Evolutionary conservation across 2,888 invertebrate species (phyloP), one percentile per base, ranked within the genome.

Genomic region (Tipula vernalis): DNA sequence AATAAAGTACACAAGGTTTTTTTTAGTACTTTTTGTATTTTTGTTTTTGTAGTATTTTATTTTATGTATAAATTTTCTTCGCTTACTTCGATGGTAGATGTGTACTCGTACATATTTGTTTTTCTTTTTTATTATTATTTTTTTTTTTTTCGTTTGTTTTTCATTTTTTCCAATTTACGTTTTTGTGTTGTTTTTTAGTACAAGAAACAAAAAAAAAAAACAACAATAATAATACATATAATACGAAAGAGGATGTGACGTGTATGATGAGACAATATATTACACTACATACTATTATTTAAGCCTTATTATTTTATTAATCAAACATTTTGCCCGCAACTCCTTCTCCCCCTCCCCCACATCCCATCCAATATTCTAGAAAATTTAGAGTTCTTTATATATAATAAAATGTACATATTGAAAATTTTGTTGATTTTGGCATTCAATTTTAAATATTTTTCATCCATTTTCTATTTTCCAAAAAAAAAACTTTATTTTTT

Each of bases 1-100:
- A 84, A 84, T 39, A 84, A 84, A 39, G 84, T 84, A 84, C 84
- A 84, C 84, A 84, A 84, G 39, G 84, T 84, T 84, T 84, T 71
- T n/a, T 84, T 84, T 71, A 71, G 71, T 71, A 71, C 71, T 71
- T 71, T 71, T 71, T 71, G n/a, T n/a, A n/a, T n/a, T 47, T 57
- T 71, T 71, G 28, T n/a, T n/a, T n/a, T n/a, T 71, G 71, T 71
- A 71, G 71, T 71, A 71, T 71, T 71, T 71, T 71, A 71, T 71
- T 71, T 71, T 71, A 71, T 71, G 71, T 71, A 71, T 28, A 57
- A 57, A 71, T 71, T 71, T 71, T 71, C 71, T 71, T 71, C 71
- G 71, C 71, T 71, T 71, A 71, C 71, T 71, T 28, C 28, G 71
- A 71, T 71, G 28, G 71, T 51, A 71, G 71, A 71, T 71, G 28